A percentile compares a stretch with the other conserved stretches of the same genome.
phyloP scores from a whole-genome alignment of 2,113 vertebrate species.

The Urocitellus parryii region DNA sequence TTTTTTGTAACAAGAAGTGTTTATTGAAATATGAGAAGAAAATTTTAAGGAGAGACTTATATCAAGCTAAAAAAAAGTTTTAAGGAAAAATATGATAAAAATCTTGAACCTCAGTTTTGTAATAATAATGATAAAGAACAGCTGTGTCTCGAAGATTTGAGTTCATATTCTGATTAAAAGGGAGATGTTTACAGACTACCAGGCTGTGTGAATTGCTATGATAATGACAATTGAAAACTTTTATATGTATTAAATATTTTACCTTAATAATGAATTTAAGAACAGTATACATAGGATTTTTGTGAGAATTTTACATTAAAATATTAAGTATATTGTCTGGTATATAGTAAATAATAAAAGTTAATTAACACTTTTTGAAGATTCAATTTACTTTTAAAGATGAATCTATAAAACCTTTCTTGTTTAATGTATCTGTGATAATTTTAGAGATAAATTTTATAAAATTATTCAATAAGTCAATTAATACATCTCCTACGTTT shows the following conservation, averaged over 20 bases:
- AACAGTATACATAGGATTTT: neutral
- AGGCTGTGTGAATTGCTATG: neutral
- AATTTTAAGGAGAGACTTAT: neutral
- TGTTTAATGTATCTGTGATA: neutral
- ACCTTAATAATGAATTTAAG: neutral
- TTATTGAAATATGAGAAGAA: neutral
- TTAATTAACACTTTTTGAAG: neutral
- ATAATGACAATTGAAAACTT: neutral
- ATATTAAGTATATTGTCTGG: neutral
- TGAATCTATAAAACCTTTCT: neutral
- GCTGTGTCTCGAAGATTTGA: neutral
- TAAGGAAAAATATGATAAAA: neutral
- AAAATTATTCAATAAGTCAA: neutral
- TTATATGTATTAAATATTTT: neutral
- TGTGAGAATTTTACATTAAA: neutral
- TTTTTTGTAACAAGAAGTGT: neutral
- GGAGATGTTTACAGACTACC: neutral
- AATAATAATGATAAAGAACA: neutral
- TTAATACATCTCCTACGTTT: neutral
- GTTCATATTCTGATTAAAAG: neutral
- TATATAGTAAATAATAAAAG: neutral
- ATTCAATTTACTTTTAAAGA: neutral
- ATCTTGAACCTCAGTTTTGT: neutral
- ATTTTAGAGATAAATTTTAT: neutral
- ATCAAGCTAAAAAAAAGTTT: neutral